phyloP scores from a whole-genome alignment of 2,113 vertebrate species.

The Chionis minor region DNA sequence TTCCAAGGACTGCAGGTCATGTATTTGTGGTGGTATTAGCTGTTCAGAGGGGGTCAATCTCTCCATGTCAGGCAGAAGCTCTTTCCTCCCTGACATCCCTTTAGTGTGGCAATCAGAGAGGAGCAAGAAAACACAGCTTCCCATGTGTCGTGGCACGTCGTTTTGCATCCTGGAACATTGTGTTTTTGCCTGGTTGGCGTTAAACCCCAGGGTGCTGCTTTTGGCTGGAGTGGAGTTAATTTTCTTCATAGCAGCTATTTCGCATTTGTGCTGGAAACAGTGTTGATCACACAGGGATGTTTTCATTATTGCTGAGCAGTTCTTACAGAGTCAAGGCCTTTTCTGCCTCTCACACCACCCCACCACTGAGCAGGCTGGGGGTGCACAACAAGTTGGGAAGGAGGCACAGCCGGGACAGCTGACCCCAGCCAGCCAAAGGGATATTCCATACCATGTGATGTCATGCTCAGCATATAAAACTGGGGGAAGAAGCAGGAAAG shows the following conservation, averaged over 20 bases:
- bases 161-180: neutral
- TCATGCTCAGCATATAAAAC: neutral
- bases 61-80: neutral
- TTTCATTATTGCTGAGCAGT: neutral
- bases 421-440: neutral
- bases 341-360: neutral
- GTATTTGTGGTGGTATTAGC: neutral
- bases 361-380: neutral
- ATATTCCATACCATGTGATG: neutral
- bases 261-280: neutral
- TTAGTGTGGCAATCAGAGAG: neutral
- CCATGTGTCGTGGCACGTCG: rapidly evolving
- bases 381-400: neutral
- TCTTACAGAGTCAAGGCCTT: neutral
- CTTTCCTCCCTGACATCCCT: neutral
- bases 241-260: neutral
- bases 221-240: neutral
- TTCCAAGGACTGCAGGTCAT: neutral
- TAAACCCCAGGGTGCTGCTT: neutral
- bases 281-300: neutral
- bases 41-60: neutral
- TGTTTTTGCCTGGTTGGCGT: neutral
- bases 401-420: neutral
- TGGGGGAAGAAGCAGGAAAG: neutral
- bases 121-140: neutral